Evolutionary conservation across 2,888 invertebrate genomes (phyloP), one percentile per base, ranked within the genome.

Genomic region (Nomada ferruginata): DNA sequence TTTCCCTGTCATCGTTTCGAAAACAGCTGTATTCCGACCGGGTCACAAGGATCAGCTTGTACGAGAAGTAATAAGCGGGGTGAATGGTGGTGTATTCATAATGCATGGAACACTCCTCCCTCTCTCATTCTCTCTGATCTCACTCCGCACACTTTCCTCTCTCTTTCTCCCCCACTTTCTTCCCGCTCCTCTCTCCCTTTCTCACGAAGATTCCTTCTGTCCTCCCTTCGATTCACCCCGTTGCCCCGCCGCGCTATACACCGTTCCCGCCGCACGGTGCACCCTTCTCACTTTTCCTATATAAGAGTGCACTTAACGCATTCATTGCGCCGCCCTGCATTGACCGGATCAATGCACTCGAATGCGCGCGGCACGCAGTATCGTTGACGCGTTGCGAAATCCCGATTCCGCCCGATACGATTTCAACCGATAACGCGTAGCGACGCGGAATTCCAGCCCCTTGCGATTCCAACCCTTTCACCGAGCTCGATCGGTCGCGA

Each of bases 311-410:
- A 92, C 92, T 92, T 92, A 90, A 82, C 79, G 90, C 89, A 92
- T 91, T 91, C 91, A 92, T 89, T 86, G 91, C 85, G 79, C 86
- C 85, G 83, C 83, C 86, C 84, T 78, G 90, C 90, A 91, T 91
- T 91, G 92, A 92, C 91, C 91, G 90, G 92, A 91, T 92, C 92
- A 90, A 89, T 90, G 91, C 90, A 89, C 90, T 87, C 89, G 89
- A 90, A 90, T 91, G 79, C 80, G 79, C 76, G 57, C 60, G 71
- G 71, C 55, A 76, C 76, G 79, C 84, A 59, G 77, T 75, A 83
- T 84, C 88, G 80, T 83, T 83, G 85, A 88, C 84, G 87, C 83
- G 83, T 82, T 82, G 76, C 75, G 76, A 83, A 76, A 72, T 86
- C 75, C 73, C 73, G 73, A 82, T 81, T 57, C 36, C 52, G 55